Evolutionary conservation across 2,797 vertebrate species (phyloP).

Genomic region (Trichosurus vulpecula): DNA sequence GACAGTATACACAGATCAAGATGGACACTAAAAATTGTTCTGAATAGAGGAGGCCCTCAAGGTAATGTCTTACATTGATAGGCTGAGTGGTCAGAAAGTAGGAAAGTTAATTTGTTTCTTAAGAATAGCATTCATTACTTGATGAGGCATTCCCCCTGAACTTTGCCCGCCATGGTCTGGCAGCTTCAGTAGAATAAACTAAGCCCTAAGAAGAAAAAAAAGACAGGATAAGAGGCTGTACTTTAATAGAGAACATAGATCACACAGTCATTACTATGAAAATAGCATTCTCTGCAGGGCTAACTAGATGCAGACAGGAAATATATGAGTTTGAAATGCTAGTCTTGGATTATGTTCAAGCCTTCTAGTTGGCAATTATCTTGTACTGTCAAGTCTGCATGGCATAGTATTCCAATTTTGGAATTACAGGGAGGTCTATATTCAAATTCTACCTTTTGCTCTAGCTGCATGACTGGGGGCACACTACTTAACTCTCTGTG

Average conservation of each 20-base stretch:
- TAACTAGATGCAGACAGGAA: conserved; percentile 4
- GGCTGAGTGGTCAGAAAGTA: background rate
- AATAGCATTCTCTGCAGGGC: background rate
- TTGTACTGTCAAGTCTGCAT: background rate
- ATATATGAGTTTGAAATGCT: background rate
- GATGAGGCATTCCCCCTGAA: background rate
- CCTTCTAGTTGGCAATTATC: background rate
- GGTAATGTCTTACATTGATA: background rate
- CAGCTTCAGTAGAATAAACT: background rate
- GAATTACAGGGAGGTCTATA: background rate
- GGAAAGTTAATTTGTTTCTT: conserved; percentile 1
- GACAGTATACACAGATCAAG: background rate
- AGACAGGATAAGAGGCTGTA: background rate
- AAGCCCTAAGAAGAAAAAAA: background rate
- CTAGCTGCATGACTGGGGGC: background rate
- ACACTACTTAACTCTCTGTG: background rate
- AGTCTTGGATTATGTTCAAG: background rate
- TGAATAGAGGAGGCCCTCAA: background rate
- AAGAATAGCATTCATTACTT: background rate
- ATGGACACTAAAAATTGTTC: background rate
- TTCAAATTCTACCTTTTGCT: background rate
- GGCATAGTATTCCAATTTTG: background rate
- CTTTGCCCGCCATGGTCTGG: background rate
- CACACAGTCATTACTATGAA: background rate
- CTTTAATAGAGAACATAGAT: background rate